Percentiles rank a stretch among this genome's conserved stretches.
Conservation (phyloP, 1,140 invertebrate species). For the Oreohelix idahoensis region DNA sequence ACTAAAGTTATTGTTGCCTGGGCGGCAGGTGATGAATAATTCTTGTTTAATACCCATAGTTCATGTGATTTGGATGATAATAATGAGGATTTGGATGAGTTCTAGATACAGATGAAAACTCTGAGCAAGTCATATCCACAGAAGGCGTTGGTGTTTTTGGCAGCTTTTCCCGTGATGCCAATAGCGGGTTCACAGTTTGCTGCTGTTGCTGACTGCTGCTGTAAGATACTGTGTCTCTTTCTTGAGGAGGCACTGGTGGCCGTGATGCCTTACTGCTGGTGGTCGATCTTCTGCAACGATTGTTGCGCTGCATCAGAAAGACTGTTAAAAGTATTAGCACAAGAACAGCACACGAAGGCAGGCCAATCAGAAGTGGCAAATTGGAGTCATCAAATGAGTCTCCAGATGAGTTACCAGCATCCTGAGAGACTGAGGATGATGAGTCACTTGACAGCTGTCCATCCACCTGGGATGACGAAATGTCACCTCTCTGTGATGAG, state of each 20-base stretch:
- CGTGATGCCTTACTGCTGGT: conserved; percentile 35
- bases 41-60: conserved; percentile 31
- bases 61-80: conserved; percentile 31
- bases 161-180: conserved; percentile 49
- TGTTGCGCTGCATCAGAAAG: conserved; percentile 54
- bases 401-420: background rate
- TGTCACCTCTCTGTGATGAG: background rate
- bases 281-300: conserved; percentile 34
- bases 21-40: background rate
- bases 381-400: conserved; percentile 43
- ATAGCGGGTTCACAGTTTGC: conserved; percentile 41
- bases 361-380: conserved; percentile 62
- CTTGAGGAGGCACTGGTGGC: conserved; percentile 63
- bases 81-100: conserved; percentile 47
- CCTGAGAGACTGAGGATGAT: background rate
- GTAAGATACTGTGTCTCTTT: conserved; percentile 54
- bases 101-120: conserved; percentile 67
- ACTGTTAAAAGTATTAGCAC: conserved; percentile 57
- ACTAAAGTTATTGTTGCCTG: background rate
- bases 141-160: conserved; percentile 56
- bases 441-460: background rate
- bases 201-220: conserved; percentile 47
- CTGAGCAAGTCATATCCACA: conserved; percentile 63
- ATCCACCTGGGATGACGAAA: background rate
- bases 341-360: conserved; percentile 56